Evolutionary conservation across 2,797 vertebrate species (phyloP).

Genomic region (Echeneis naucrates): DNA sequence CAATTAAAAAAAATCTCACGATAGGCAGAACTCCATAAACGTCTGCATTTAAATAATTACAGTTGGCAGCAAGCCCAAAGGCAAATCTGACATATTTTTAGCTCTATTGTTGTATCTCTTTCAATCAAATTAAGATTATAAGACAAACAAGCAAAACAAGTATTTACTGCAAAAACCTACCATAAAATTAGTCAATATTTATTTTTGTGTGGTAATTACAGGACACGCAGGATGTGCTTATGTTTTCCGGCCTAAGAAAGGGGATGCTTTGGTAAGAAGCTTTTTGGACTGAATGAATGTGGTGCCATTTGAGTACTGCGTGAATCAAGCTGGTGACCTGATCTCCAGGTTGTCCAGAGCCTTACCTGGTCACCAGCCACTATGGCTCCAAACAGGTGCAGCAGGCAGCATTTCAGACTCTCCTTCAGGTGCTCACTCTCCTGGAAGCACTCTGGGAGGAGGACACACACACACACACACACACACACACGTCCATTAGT

Average conservation of each 20-base stretch:
- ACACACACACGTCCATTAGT: not conserved
- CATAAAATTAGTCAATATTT: not conserved
- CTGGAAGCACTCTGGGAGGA: slow-evolving; percentile 94
- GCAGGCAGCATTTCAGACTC: slow-evolving; percentile 95
- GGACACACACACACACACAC: slow-evolving; percentile 43
- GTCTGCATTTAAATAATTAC: not conserved
- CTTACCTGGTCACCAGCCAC: slow-evolving; percentile 95
- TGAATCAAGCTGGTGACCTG: not conserved
- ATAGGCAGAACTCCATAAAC: not conserved
- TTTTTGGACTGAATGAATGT: slow-evolving; percentile 1
- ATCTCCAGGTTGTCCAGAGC: not conserved
- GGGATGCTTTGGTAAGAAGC: not conserved
- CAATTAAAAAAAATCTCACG: too few species aligned
- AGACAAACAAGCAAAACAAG: not conserved
- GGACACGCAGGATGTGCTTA: not conserved
- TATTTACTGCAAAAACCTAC: not conserved
- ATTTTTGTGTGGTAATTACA: not conserved
- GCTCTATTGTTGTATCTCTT: not conserved
- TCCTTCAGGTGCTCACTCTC: slow-evolving; percentile 98
- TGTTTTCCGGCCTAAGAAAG: not conserved
- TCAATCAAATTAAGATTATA: not conserved
- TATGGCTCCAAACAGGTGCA: slow-evolving; percentile 97
- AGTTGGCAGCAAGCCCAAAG: too few species aligned
- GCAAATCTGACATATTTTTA: too few species aligned
- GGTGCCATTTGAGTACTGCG: not conserved